A percentile compares a stretch with the other conserved stretches of the same genome.
These are phyloP conservation scores for Tarsius wallacei DNA, from an alignment of 2,797 vertebrate genomes.

Conservation along the genomic window DNA sequence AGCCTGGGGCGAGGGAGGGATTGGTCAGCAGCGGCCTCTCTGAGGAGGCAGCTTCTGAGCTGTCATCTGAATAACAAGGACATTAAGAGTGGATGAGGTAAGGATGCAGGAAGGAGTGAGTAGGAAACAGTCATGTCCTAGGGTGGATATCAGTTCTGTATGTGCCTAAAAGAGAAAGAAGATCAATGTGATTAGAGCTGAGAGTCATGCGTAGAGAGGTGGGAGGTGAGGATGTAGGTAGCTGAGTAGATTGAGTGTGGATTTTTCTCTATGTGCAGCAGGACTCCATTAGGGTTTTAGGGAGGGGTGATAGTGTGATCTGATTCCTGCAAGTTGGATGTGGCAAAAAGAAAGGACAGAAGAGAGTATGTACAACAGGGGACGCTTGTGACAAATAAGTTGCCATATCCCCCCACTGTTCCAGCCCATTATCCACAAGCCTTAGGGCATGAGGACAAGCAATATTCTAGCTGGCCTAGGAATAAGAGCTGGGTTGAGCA, in stretches of 20 bases:
- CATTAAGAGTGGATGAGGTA: neutral
- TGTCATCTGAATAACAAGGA: constrained; percentile 4
- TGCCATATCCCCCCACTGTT: neutral
- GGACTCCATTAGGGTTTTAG: neutral
- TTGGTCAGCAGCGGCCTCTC: neutral
- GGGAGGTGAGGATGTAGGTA: neutral
- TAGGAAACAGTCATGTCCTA: neutral
- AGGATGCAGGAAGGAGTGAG: neutral
- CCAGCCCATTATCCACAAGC: neutral
- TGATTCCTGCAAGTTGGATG: neutral
- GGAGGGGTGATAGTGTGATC: neutral
- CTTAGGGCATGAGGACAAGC: neutral
- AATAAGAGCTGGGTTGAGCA: neutral
- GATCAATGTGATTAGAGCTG: too few relatives aligned
- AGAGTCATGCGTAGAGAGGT: neutral
- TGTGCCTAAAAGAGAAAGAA: neutral
- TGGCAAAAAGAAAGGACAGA: neutral
- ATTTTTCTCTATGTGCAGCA: neutral
- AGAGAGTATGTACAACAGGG: neutral
- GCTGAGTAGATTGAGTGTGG: neutral
- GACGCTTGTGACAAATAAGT: neutral
- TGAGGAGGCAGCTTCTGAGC: neutral
- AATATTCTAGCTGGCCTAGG: neutral
- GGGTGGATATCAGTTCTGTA: neutral
- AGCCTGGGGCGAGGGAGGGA: too few relatives aligned